phyloP scores from a whole-genome alignment of 2,113 vertebrate species.

The Plectropomus leopardus region DNA sequence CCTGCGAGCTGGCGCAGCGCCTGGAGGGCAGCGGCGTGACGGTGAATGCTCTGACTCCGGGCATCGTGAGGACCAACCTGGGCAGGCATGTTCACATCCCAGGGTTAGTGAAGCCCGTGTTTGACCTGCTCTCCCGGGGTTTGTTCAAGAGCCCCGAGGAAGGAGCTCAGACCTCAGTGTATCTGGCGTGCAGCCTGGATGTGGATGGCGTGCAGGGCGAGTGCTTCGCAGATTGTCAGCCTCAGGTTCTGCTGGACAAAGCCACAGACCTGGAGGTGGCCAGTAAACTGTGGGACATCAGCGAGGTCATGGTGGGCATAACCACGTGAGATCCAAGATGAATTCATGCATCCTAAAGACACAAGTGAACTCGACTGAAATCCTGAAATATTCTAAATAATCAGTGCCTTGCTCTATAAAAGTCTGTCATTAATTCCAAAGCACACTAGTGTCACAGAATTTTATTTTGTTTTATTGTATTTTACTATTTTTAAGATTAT shows the following conservation, averaged over 20 bases:
- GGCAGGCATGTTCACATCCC: slow-evolving; percentile 90
- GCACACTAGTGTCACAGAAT: not conserved
- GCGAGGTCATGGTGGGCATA: slow-evolving; percentile 93
- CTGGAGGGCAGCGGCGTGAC: slow-evolving; percentile 89
- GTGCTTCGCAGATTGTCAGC: slow-evolving; percentile 91
- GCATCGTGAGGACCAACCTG: slow-evolving; percentile 91
- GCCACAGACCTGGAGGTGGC: slow-evolving; percentile 89
- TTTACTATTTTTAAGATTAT: no score
- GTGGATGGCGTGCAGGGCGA: slow-evolving; percentile 88
- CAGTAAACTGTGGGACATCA: slow-evolving; percentile 94
- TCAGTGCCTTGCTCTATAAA: not conserved
- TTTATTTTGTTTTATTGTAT: no score
- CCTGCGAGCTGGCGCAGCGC: slow-evolving; percentile 87
- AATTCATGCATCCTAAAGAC: not conserved
- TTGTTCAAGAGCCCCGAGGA: slow-evolving; percentile 90
- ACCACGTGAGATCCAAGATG: slow-evolving; percentile 79
- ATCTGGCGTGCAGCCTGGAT: slow-evolving; percentile 90
- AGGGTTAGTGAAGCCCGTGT: slow-evolving; percentile 86
- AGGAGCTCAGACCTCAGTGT: slow-evolving; percentile 90
- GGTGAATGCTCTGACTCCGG: slow-evolving; percentile 90
- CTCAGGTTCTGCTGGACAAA: slow-evolving; percentile 89
- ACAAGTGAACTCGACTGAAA: not conserved
- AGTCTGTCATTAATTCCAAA: not conserved
- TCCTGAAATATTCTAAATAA: not conserved
- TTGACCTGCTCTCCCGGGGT: slow-evolving; percentile 88